These are phyloP conservation scores for Glomeris maerens DNA, from an alignment of 1,140 invertebrate species.

Conservation along the genomic window DNA sequence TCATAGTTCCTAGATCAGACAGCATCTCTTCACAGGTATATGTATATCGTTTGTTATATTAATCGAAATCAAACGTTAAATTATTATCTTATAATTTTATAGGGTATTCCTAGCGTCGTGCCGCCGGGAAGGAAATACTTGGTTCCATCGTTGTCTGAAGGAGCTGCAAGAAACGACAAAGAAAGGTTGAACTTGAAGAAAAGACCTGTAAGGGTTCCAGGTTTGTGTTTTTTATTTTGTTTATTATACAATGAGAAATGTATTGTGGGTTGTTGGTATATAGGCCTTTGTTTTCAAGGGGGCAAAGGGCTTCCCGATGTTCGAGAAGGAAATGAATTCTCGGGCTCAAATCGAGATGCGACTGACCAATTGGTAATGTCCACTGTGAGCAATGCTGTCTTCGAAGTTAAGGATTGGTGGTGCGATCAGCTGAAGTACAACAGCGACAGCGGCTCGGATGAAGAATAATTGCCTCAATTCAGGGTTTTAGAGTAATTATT, in stretches of 20 bases:
- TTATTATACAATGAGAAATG: background rate
- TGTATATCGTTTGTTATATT: background rate
- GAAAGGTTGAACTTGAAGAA: conserved; percentile 48
- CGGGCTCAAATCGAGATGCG: conserved; percentile 21
- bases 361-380: conserved; percentile 14
- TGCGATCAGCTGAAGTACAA: conserved; percentile 39
- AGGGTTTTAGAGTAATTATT: too few relatives aligned
- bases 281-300: conserved; percentile 19
- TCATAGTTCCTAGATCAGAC: conserved; percentile 46
- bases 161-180: conserved; percentile 58
- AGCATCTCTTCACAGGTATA: conserved; percentile 43
- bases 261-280: background rate
- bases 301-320: conserved; percentile 30
- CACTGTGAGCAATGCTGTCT: background rate
- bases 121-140: conserved; percentile 64
- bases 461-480: too few relatives aligned
- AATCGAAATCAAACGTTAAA: background rate
- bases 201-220: conserved; percentile 43
- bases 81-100: conserved; percentile 1
- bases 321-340: conserved; percentile 23
- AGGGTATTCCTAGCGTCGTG: conserved; percentile 35
- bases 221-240: conserved; percentile 25
- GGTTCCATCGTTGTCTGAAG: conserved; percentile 73
- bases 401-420: conserved; percentile 49
- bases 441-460: conserved; percentile 22